Base-by-base conservation (phyloP, 2,888 invertebrate genomes). In the Periphyllus acericola region DNA sequence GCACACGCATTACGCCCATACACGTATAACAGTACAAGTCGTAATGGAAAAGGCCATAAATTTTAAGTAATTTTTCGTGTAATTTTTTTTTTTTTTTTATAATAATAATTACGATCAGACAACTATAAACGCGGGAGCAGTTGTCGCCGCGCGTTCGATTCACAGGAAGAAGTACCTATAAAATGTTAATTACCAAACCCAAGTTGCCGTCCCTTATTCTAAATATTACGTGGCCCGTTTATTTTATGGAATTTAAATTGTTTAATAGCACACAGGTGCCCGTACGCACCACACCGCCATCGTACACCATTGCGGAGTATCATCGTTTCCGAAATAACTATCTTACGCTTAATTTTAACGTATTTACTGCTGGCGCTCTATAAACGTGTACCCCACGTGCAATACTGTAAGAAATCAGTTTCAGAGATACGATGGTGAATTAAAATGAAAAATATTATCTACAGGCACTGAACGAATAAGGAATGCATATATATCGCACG, bases 111-210 rank as follows among this genome's bases (percentile, higher is more conserved):
- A 68, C 9, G 25, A 34, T 52, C 1, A 14, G 60, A 60, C 14
- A 36, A 25, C 83, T 60, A 55, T 74, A 52, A 52, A 60, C 55
- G 36, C 19, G n/a, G 75, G 60, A 83, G 29, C 74, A 60, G 83
- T 74, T 75, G 72, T 72, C 82, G 14, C 46, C 29, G 17, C 14
- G 55, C 21, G 11, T 8, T 72, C n/a, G 34, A 72, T 72, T 55
- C 34, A 14, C n/a, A 17, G 34, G 36, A 83, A 55, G 25, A 74
- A n/a, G n/a, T n/a, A n/a, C n/a, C n/a, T n/a, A n/a, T n/a, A n/a
- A n/a, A n/a, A 36, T 36, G 34, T 52, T 74, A 83, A 83, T 81
- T 68, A 40, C 34, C 52, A 21, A 83, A 83, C 72, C 72, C 52
- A 34, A 82, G 71, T 72, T 34, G 1, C 55, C 21, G 5, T 40